A percentile compares a stretch with the other conserved stretches of the same genome.
Conservation (phyloP, 2,113 vertebrate genomes). For the Microcebus griseorufus region DNA sequence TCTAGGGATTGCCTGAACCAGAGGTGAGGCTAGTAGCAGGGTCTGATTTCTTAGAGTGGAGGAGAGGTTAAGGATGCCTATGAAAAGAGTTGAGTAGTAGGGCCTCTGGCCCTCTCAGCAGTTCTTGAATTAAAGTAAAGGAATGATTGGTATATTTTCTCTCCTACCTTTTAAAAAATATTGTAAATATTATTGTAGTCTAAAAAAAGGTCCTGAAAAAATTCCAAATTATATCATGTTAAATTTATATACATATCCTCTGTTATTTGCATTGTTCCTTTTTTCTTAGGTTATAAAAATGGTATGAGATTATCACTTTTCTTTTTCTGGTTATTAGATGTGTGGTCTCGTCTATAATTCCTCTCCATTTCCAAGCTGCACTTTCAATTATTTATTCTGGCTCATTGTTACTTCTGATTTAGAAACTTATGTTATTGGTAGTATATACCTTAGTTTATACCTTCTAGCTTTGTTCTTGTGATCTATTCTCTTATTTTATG, state of each 20-base stretch:
- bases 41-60: neutral
- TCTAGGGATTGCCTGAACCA: neutral
- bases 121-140: neutral
- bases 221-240: neutral
- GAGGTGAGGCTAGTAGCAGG: fast-evolving
- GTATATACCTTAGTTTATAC: neutral
- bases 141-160: neutral
- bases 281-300: neutral
- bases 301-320: neutral
- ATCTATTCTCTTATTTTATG: neutral
- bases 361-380: neutral
- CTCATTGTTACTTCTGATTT: neutral
- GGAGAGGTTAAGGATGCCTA: neutral
- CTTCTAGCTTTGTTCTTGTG: neutral
- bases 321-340: neutral
- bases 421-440: neutral
- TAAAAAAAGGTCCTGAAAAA: neutral
- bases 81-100: neutral
- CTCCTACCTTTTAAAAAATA: neutral
- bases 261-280: neutral
- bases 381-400: neutral
- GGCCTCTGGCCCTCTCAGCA: neutral
- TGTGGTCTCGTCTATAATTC: neutral
- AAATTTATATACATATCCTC: neutral
- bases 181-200: neutral